Evolutionary conservation across 2,888 invertebrate genomes (phyloP).

Genomic region (Polydrusus pterygomalis): DNA sequence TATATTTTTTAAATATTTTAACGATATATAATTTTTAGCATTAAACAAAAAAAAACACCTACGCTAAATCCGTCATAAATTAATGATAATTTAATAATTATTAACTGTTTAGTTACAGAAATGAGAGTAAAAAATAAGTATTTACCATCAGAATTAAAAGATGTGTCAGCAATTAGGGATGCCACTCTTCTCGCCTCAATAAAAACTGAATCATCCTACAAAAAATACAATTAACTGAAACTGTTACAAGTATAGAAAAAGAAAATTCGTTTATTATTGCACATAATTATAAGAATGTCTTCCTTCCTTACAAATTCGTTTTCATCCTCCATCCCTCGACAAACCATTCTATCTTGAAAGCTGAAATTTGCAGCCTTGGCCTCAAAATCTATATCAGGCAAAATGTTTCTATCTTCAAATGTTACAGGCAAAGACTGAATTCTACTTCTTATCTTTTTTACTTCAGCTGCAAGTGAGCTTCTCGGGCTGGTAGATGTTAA

Average conservation of each 20-base stretch:
- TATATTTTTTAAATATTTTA: no score
- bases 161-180: slow-evolving; percentile 2
- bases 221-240: slow-evolving; percentile 9
- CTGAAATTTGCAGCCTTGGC: slow-evolving; percentile 1
- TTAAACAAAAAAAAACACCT: no score
- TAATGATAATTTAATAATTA: no score
- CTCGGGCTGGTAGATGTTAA: not conserved
- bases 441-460: slow-evolving; percentile 23
- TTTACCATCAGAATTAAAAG: slow-evolving; percentile 8
- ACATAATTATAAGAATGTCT: no score
- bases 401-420: slow-evolving; percentile 17
- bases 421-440: slow-evolving; percentile 42
- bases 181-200: slow-evolving; percentile 51
- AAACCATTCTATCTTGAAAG: slow-evolving; percentile 18
- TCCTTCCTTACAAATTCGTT: slow-evolving; percentile 15
- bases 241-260: no score
- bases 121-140: not conserved
- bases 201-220: slow-evolving; percentile 58
- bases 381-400: not conserved
- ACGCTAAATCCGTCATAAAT: no score
- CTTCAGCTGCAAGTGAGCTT: not conserved
- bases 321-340: slow-evolving; percentile 23
- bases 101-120: no score
- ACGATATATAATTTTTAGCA: no score
- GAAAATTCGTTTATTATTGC: no score